Conservation (phyloP, 2,797 vertebrate species). For the Leptoclinus maculatus region DNA sequence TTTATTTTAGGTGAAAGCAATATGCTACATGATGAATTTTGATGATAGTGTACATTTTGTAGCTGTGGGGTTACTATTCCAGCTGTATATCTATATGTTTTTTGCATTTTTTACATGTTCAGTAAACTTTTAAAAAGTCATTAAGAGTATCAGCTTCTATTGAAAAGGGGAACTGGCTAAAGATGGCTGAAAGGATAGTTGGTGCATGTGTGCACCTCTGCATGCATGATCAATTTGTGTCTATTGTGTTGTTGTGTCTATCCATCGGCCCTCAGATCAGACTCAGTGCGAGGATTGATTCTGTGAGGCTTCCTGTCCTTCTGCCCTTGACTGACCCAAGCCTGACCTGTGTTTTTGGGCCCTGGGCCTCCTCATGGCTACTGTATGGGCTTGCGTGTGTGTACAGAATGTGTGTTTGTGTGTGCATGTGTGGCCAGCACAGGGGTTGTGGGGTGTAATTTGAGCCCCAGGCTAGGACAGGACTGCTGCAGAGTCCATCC, state of each 20-base stretch:
- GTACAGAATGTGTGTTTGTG: conserved; percentile 29
- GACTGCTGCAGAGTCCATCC: conserved; percentile 66
- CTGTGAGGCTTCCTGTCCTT: conserved; percentile 40
- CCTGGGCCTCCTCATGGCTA: conserved; percentile 53
- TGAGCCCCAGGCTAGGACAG: conserved; percentile 71
- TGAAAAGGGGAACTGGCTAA: background rate
- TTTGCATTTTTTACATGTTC: background rate
- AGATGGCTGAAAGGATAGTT: conserved; percentile 20
- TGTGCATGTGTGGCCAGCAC: conserved; percentile 39
- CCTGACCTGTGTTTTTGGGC: conserved; percentile 67
- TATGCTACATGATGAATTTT: background rate
- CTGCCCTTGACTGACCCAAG: conserved; percentile 64
- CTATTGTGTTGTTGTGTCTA: conserved; percentile 27
- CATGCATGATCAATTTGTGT: conserved; percentile 11
- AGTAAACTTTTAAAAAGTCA: background rate
- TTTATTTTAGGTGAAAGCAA: conserved; percentile 1
- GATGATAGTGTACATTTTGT: conserved; percentile 7
- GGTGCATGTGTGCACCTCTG: background rate
- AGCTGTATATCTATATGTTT: background rate
- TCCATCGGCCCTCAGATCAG: conserved; percentile 33
- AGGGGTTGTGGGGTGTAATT: conserved; percentile 67
- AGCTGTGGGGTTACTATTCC: background rate
- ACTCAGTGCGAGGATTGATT: conserved; percentile 19
- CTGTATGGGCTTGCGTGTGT: conserved; percentile 37
- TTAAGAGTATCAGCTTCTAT: background rate